Evolutionary conservation across 1,140 invertebrate species (phyloP).

Genomic region (Calephelis virginiensis): DNA sequence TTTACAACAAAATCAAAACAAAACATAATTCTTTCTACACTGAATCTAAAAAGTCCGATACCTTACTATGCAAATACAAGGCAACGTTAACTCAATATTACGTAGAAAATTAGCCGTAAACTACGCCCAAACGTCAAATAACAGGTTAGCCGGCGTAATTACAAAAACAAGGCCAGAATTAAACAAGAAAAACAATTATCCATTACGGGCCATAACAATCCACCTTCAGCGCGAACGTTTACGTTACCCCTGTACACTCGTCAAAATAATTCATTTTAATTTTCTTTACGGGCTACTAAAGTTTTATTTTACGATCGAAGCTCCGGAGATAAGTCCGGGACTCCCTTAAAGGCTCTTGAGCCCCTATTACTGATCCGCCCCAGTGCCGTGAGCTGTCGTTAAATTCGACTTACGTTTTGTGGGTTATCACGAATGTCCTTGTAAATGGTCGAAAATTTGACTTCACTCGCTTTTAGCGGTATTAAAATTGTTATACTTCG

Average conservation of each 20-base stretch:
- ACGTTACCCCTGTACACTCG: slow-evolving; percentile 59
- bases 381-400: slow-evolving; percentile 27
- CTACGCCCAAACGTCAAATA: slow-evolving; percentile 14
- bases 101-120: slow-evolving; percentile 13
- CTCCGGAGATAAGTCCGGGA: slow-evolving; percentile 67
- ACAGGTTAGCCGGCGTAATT: slow-evolving; percentile 17
- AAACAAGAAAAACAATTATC: slow-evolving; percentile 69
- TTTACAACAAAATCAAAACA: slow-evolving; percentile 4
- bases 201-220: slow-evolving; percentile 59
- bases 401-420: slow-evolving; percentile 25
- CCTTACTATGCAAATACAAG: slow-evolving; percentile 13
- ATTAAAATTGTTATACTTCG: slow-evolving; percentile 26
- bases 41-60: not conserved
- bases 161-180: slow-evolving; percentile 51
- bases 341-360: slow-evolving; percentile 60
- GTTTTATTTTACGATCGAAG: slow-evolving; percentile 73
- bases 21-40: not conserved
- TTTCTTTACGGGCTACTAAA: slow-evolving; percentile 76
- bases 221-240: slow-evolving; percentile 48
- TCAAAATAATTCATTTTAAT: slow-evolving; percentile 79
- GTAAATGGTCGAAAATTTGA: slow-evolving; percentile 36
- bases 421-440: slow-evolving; percentile 21
- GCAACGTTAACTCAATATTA: slow-evolving; percentile 10
- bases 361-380: slow-evolving; percentile 39
- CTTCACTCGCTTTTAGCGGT: slow-evolving; percentile 25